Percentiles rank a stretch among this genome's conserved stretches.
Evolutionary conservation across 2,888 invertebrate species (phyloP).

Genomic region (Epirrhoe tristata): DNA sequence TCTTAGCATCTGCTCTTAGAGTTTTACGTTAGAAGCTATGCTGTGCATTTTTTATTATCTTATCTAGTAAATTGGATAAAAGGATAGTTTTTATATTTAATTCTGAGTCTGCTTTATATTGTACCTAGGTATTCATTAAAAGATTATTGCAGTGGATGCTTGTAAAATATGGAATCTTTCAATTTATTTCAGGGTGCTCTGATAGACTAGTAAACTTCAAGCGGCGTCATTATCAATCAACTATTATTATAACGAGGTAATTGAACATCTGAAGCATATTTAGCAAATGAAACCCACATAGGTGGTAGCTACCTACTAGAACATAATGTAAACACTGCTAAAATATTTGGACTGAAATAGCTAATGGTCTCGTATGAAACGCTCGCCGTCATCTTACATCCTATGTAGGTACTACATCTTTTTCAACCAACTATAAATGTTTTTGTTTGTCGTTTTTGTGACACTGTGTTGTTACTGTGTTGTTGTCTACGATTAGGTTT

Average conservation of each 20-base stretch:
- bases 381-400: neutral
- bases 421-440: neutral
- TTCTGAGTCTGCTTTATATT: too few species aligned
- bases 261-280: neutral
- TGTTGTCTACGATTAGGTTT: too few species aligned
- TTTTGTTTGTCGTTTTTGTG: too few species aligned
- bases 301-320: neutral
- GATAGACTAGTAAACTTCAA: too few species aligned
- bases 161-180: too few species aligned
- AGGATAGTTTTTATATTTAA: neutral
- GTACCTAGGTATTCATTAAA: too few species aligned
- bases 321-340: neutral
- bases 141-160: too few species aligned
- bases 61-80: neutral
- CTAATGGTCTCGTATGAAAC: neutral
- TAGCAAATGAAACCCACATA: neutral
- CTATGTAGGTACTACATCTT: too few species aligned
- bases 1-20: conserved; percentile 9
- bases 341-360: neutral
- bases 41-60: neutral
- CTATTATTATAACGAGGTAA: neutral
- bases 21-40: neutral
- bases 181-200: too few species aligned
- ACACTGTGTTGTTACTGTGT: too few species aligned
- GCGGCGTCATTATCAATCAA: too few species aligned